These are phyloP conservation scores for Heliangelus exortis DNA, from an alignment of 2,797 vertebrate genomes.

Conservation along the genomic window DNA sequence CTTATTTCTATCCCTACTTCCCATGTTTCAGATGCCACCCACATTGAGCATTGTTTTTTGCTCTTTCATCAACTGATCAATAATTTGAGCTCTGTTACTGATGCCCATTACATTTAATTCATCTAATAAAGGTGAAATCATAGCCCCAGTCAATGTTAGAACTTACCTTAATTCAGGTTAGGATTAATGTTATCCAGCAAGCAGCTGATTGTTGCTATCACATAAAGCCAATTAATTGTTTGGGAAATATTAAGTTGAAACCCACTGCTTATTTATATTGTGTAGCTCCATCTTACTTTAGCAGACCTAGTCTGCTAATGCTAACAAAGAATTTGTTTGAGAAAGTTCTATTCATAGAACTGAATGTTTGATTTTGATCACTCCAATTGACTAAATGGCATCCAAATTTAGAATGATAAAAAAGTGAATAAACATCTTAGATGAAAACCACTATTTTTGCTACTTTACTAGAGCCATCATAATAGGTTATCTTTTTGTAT, in stretches of 20 bases:
- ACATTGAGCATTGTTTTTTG: background rate
- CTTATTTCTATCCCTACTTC: background rate
- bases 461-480: background rate
- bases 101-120: background rate
- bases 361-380: background rate
- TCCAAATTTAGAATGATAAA: background rate
- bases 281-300: background rate
- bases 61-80: background rate
- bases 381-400: background rate
- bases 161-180: background rate
- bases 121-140: constrained; percentile 4
- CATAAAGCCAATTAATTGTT: background rate
- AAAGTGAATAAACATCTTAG: background rate
- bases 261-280: background rate
- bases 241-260: background rate
- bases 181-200: background rate
- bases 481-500: background rate
- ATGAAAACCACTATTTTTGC: background rate
- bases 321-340: background rate
- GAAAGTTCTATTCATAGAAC: background rate
- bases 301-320: background rate
- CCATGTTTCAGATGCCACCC: background rate
- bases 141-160: background rate
- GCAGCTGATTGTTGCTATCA: background rate
- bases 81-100: background rate